Conservation (phyloP, 2,113 vertebrate species). For the Seriola dumerili region DNA sequence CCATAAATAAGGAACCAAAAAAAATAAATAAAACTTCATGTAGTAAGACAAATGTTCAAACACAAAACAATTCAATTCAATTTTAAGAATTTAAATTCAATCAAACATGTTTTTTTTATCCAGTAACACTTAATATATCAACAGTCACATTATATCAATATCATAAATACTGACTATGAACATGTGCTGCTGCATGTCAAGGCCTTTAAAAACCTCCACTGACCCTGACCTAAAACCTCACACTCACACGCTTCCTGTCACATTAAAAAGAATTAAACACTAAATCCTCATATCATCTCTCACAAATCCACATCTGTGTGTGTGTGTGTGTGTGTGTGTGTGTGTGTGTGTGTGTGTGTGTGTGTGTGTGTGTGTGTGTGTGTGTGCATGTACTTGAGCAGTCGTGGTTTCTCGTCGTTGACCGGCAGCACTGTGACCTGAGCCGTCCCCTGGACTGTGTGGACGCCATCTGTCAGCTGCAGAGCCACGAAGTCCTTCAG, state of each 20-base stretch:
- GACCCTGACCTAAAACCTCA: constrained; percentile 12
- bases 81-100: too few relatives aligned
- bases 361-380: constrained; percentile 3
- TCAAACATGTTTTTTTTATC: too few relatives aligned
- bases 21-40: too few relatives aligned
- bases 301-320: constrained; percentile 9
- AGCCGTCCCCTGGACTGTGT: constrained; percentile 87
- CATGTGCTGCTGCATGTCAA: too few relatives aligned
- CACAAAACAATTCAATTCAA: too few relatives aligned
- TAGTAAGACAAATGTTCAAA: too few relatives aligned
- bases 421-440: constrained; percentile 89
- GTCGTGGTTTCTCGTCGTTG: constrained; percentile 89
- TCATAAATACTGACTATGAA: too few relatives aligned
- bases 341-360: constrained; percentile 20
- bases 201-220: neutral
- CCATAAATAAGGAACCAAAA: too few relatives aligned
- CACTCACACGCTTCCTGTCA: neutral
- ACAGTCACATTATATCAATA: too few relatives aligned
- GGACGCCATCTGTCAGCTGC: constrained; percentile 92
- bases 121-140: too few relatives aligned
- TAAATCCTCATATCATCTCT: constrained; percentile 10
- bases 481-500: constrained; percentile 87
- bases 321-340: constrained; percentile 8
- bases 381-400: constrained; percentile 86
- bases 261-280: constrained; percentile 1